Percentiles rank a stretch among this genome's conserved stretches.
Conservation (phyloP, 2,888 invertebrate genomes). For the Drosophila borborema region DNA sequence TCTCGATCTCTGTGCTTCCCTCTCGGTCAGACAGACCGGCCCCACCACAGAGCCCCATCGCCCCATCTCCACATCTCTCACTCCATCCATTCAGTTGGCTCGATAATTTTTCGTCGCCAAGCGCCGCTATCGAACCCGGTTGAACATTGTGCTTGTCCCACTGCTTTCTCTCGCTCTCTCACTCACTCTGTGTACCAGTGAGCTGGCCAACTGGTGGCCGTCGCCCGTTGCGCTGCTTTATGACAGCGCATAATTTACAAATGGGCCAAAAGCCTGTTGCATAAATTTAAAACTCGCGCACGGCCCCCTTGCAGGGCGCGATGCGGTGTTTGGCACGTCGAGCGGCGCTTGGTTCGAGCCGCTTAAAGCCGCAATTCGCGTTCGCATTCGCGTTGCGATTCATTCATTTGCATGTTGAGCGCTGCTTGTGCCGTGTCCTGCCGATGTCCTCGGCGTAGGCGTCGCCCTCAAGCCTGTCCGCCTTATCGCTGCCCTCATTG, state of each 20-base stretch:
- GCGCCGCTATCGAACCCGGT: constrained; percentile 33
- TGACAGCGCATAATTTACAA: constrained; percentile 79
- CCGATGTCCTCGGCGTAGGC: constrained; percentile 43
- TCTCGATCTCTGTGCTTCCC: constrained; percentile 1
- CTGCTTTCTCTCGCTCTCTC: not conserved
- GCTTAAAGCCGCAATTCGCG: constrained; percentile 52
- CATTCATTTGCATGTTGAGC: constrained; percentile 69
- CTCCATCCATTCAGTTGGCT: constrained; percentile 34
- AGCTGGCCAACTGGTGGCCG: constrained; percentile 16
- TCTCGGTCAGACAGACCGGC: constrained; percentile 5
- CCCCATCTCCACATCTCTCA: too few relatives aligned
- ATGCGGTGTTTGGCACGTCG: constrained; percentile 8
- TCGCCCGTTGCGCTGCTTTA: constrained; percentile 65
- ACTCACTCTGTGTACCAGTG: not conserved
- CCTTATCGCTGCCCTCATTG: constrained; percentile 67
- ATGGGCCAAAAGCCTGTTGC: constrained; percentile 80
- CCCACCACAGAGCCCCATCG: too few relatives aligned
- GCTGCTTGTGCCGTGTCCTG: not conserved
- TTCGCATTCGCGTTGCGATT: constrained; percentile 40
- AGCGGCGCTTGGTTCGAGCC: constrained; percentile 24
- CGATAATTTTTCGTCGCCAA: constrained; percentile 64
- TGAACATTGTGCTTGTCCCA: not conserved
- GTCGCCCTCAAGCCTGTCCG: constrained; percentile 38
- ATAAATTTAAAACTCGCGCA: constrained; percentile 64
- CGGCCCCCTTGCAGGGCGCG: not conserved